These are phyloP conservation scores for Betta splendens DNA, from an alignment of 2,797 vertebrate species.

Conservation along the genomic window DNA sequence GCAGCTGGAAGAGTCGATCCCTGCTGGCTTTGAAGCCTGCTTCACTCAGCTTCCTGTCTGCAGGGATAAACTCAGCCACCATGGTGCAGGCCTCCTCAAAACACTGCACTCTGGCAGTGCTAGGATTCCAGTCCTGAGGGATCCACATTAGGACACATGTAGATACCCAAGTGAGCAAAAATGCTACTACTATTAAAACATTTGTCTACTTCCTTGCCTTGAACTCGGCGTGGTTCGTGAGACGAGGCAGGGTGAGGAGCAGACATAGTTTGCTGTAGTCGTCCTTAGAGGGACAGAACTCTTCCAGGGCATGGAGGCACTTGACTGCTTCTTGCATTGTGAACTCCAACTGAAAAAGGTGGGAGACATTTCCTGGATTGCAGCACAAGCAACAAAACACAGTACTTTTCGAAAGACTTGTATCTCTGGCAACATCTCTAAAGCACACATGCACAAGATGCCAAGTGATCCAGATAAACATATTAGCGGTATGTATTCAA, in stretches of 20 bases:
- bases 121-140: constrained; percentile 94
- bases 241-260: constrained; percentile 94
- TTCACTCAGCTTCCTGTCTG: constrained; percentile 96
- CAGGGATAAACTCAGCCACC: constrained; percentile 98
- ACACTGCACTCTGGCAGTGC: constrained; percentile 96
- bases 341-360: constrained; percentile 87
- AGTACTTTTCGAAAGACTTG: neutral
- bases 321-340: constrained; percentile 99
- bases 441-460: neutral
- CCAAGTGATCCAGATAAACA: neutral
- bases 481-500: neutral
- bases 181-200: neutral
- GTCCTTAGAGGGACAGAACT: constrained; percentile 95
- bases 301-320: constrained; percentile 94
- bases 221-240: constrained; percentile 98
- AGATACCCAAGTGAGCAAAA: neutral
- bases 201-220: constrained; percentile 72
- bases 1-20: constrained; percentile 95
- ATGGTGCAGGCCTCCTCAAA: constrained; percentile 96
- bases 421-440: constrained; percentile 1
- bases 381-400: neutral
- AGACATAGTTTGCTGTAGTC: constrained; percentile 98
- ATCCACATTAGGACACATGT: neutral
- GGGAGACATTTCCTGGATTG: neutral
- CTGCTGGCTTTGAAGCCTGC: constrained; percentile 96